Base-by-base conservation (phyloP, 2,797 vertebrate species). In the Mergus octosetaceus region DNA sequence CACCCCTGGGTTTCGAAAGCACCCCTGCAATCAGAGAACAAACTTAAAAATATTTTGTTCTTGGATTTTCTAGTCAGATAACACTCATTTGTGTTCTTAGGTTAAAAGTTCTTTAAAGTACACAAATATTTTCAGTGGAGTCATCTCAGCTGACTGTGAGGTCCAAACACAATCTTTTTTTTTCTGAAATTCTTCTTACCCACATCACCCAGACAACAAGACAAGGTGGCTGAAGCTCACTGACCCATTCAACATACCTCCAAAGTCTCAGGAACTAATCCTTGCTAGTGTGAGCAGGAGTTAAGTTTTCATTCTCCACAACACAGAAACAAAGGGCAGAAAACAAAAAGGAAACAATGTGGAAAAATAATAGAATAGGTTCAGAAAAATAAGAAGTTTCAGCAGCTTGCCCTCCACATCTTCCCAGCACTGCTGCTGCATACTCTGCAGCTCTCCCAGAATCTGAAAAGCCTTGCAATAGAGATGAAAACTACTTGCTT, bases 221-320 rank as follows among this genome's bases (percentile, higher is more conserved):
- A 87, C 90, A 89, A 96, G 95, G 90, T 91, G 87, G 93, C 97
- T 97, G 93, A 96, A 95, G 97, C 89, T 97, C 98, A 97, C 34
- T 97, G 97, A 98, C 97, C 97, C 97, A 96, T 96, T 97, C 97
- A 97, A 84, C 80, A 79, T 88, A 93, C 85, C 97, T 95, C 97
- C 78, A 69, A 95, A 96, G 95, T 93, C 45, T n/a, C 94, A 90
- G 95, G 92, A 89, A 96, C 96, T 96, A 95, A 97, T 95, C 96
- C 95, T 88, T 84, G 76, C 87, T 82, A 96, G 84, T 39, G 73
- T 25, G 34, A 97, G 92, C 85, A 96, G 94, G 94, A 98, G 97
- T 97, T 97, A 97, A 96, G 96, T 96, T 97, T 96, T 97, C 94
- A 77, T 94, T 94, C 94, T 95, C 95, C 85, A 78, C 93, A 89